Conservation (phyloP, 1,140 invertebrate genomes). For the Episyrphus balteatus region DNA sequence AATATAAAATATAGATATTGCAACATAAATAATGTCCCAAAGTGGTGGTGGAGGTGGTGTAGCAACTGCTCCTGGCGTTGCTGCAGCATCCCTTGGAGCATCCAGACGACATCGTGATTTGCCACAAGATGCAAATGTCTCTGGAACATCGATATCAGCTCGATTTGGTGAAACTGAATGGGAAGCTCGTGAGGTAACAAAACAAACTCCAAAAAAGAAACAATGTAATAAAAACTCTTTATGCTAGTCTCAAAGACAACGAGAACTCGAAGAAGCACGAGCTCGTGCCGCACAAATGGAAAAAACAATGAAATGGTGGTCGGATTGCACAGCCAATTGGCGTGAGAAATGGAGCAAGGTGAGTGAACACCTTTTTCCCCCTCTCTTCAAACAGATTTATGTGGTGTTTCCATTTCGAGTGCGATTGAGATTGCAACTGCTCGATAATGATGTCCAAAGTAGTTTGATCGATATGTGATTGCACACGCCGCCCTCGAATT, state of each 20-base stretch:
- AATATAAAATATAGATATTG: no score
- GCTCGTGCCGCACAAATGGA: constrained; percentile 93
- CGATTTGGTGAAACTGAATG: constrained; percentile 51
- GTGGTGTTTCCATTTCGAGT: no score
- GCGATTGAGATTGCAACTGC: no score
- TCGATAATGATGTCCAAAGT: no score
- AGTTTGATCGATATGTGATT: no score
- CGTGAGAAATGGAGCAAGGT: constrained; percentile 95
- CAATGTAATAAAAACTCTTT: constrained; percentile 1
- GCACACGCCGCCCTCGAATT: no score
- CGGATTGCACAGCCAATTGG: constrained; percentile 52
- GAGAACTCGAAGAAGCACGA: constrained; percentile 82
- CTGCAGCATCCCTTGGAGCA: constrained; percentile 8
- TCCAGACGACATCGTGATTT: constrained; percentile 3
- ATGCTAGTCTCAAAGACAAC: constrained; percentile 50
- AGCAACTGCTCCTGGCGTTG: constrained; percentile 1
- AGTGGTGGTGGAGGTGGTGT: constrained; percentile 16
- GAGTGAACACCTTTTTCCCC: no score
- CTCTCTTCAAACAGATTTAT: no score
- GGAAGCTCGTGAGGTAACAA: constrained; percentile 53
- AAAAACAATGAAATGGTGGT: constrained; percentile 99
- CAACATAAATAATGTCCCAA: constrained; percentile 17
- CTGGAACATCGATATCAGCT: constrained; percentile 15
- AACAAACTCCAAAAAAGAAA: neutral
- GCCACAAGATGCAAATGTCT: constrained; percentile 11